These are phyloP conservation scores for Ondatra zibethicus DNA, from an alignment of 2,113 vertebrate genomes.

Conservation along the genomic window DNA sequence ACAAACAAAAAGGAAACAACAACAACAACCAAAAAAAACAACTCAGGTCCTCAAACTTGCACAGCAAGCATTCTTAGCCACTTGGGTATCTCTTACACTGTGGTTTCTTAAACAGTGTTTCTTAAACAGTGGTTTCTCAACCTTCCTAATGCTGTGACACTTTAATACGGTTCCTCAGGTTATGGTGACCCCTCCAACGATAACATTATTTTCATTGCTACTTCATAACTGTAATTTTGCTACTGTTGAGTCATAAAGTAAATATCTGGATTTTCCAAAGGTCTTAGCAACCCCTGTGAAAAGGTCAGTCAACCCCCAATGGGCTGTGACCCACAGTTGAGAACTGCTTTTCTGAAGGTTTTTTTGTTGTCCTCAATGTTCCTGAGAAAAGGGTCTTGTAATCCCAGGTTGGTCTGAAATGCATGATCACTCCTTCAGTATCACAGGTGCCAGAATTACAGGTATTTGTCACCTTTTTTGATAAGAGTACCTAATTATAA, in stretches of 20 bases:
- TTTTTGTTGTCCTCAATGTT: background rate
- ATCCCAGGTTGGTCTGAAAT: background rate
- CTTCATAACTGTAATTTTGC: background rate
- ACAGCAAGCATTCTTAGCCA: background rate
- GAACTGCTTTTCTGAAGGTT: background rate
- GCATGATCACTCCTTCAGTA: background rate
- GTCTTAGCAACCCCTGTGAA: background rate
- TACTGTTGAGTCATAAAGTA: background rate
- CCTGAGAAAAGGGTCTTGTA: background rate
- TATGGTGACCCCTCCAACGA: background rate
- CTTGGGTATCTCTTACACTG: background rate
- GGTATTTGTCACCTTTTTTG: background rate
- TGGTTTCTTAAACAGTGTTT: too few relatives aligned
- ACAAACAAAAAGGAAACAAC: too few relatives aligned
- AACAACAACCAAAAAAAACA: too few relatives aligned
- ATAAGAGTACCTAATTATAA: background rate
- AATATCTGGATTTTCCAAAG: background rate
- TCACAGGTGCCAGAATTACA: background rate
- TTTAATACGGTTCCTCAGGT: background rate
- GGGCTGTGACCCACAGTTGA: background rate
- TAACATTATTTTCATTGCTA: background rate
- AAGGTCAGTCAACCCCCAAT: background rate
- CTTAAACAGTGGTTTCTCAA: background rate
- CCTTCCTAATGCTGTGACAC: background rate
- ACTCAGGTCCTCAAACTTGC: background rate